phyloP scores from a whole-genome alignment of 2,113 vertebrate species.

The Chroicocephalus ridibundus region DNA sequence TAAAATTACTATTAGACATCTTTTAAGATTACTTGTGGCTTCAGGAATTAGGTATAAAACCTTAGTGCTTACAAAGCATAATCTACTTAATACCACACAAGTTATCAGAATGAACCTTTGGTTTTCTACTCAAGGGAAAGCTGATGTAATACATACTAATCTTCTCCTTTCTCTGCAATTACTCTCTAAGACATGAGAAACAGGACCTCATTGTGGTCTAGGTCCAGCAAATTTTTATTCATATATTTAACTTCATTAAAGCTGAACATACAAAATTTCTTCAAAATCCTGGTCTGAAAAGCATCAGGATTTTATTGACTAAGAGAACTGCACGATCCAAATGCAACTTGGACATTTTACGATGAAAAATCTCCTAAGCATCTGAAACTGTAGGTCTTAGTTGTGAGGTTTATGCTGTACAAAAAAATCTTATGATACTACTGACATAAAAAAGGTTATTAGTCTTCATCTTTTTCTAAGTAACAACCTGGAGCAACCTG shows the following conservation, averaged over 20 bases:
- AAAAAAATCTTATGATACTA: neutral
- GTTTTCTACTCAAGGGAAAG: conserved; percentile 1
- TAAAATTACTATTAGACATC: neutral
- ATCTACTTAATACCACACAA: conserved; percentile 11
- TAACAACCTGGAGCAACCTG: neutral
- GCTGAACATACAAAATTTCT: neutral
- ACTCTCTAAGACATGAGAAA: neutral
- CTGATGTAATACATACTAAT: conserved; percentile 18
- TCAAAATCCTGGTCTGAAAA: neutral
- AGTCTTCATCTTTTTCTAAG: neutral
- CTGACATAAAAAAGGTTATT: neutral
- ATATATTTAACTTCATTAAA: neutral
- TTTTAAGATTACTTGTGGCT: neutral
- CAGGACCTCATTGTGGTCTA: neutral
- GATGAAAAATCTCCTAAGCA: neutral
- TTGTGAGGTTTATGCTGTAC: neutral
- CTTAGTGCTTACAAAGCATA: neutral
- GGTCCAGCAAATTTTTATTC: neutral
- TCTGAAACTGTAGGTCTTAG: neutral
- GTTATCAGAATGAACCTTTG: conserved; percentile 7
- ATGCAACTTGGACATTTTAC: neutral
- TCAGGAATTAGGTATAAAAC: conserved; percentile 24
- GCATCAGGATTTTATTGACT: neutral
- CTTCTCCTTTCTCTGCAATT: neutral
- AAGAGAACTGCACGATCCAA: neutral